A percentile compares a stretch with the other conserved stretches of the same genome.
phyloP scores from a whole-genome alignment of 1,140 invertebrate genomes.

The Carposina sasakii region DNA sequence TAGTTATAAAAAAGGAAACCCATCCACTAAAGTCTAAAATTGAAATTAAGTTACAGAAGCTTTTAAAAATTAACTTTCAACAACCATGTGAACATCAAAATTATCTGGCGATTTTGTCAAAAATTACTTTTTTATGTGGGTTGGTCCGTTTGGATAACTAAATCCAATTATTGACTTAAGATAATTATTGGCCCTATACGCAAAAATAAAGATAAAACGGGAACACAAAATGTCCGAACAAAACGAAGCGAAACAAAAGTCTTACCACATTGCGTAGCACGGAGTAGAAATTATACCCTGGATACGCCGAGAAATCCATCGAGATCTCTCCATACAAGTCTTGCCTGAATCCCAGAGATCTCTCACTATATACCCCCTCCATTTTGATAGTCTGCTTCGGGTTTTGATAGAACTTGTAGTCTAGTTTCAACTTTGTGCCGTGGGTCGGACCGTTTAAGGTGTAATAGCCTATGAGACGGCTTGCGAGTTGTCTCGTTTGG shows the following conservation, averaged over 20 bases:
- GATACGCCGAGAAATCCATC: slow-evolving; percentile 82
- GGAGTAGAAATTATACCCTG: slow-evolving; percentile 81
- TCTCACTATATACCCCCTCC: slow-evolving; percentile 77
- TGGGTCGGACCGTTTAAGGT: slow-evolving; percentile 70
- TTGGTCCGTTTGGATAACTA: too few relatives aligned
- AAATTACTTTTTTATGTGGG: too few relatives aligned
- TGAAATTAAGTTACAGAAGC: too few relatives aligned
- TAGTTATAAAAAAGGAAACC: too few relatives aligned
- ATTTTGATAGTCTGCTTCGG: slow-evolving; percentile 79
- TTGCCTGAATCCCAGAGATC: slow-evolving; percentile 72
- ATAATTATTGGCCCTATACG: not conserved
- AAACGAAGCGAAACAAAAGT: slow-evolving; percentile 16
- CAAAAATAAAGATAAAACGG: not conserved
- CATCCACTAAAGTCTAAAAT: too few relatives aligned
- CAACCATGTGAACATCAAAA: too few relatives aligned
- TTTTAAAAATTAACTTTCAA: not conserved
- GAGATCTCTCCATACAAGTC: slow-evolving; percentile 77
- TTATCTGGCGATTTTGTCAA: too few relatives aligned
- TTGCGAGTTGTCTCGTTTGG: slow-evolving; percentile 79
- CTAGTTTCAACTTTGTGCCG: slow-evolving; percentile 74
- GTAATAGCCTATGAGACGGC: slow-evolving; percentile 79
- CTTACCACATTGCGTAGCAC: slow-evolving; percentile 77
- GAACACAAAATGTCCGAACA: not conserved
- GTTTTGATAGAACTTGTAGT: slow-evolving; percentile 77
- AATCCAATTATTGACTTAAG: too few relatives aligned